phyloP scores from a whole-genome alignment of 2,113 vertebrate species.

The Melanerpes aurifrons region DNA sequence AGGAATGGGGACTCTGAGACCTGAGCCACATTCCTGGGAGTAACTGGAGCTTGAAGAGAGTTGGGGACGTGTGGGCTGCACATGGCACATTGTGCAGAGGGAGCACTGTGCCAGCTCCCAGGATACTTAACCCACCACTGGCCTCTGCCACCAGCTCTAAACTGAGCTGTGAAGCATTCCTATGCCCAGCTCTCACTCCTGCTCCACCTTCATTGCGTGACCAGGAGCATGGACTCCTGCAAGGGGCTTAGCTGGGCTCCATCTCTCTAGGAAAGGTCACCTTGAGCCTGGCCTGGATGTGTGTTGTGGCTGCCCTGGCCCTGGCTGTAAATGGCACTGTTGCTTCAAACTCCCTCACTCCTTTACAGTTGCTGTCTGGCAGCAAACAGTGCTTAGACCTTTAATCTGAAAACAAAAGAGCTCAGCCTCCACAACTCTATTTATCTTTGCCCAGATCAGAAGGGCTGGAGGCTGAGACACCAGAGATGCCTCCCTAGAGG shows the following conservation, averaged over 20 bases:
- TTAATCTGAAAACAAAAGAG: constrained; percentile 31
- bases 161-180: neutral
- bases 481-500: neutral
- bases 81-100: neutral
- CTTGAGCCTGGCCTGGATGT: neutral
- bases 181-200: neutral
- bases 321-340: neutral
- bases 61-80: neutral
- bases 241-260: neutral
- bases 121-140: neutral
- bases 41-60: neutral
- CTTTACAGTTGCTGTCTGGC: neutral
- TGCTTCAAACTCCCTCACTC: constrained; percentile 33
- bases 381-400: constrained; percentile 23
- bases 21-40: neutral
- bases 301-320: neutral
- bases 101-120: neutral
- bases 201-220: neutral
- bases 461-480: constrained; percentile 27
- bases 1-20: neutral
- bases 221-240: neutral
- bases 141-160: neutral
- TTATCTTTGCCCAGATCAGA: constrained; percentile 39
- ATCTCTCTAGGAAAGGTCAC: neutral
- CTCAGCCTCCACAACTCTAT: neutral